Evolutionary conservation across 2,113 vertebrate genomes (phyloP), one percentile per base, ranked within the genome.

Genomic region (Thalassarche chlororhynchos): DNA sequence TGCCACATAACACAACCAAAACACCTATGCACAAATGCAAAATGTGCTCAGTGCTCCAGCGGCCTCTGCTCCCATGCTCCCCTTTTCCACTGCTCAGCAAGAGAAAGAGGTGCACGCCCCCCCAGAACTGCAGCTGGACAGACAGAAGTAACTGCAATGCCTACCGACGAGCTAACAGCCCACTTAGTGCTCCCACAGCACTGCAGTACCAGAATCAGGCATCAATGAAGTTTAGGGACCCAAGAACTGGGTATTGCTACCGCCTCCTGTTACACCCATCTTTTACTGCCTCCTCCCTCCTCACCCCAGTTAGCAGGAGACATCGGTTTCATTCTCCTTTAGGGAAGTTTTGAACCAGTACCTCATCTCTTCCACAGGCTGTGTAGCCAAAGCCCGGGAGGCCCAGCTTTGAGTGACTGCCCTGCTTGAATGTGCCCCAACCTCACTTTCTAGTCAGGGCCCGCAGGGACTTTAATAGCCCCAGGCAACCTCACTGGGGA

Each of bases 111-210:
- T 29, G 10, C 17, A 68, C 8, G 2, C 3, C 9, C 10, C 0
- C 15, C 5, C 6, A 26, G 19, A 54, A 26, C 29, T 15, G 31
- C 18, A 18, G 17, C 14, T 57, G 36, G 49, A 40, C 17, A 23
- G 14, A 46, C 47, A 82, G 47, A 68, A 42, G 42, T 34, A 44
- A 49, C 6, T 23, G 31, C 70, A 40, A 17, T 49, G 34, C 24
- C 57, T 29, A 17, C 9, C 0, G 14, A 12, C 0, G 1, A 69
- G 34, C 24, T 49, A 38, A 57, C 25, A 62, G 32, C 80, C 60
- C 34, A 4, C 9, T 10, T 1, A 17, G 10, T 14, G 14, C 11
- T 80, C 32, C 44, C 25, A 46, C 44, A 69, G n/a, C 31, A 72
- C 4, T 10, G 29, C 14, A 32, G 19, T 34, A 83, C 36, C 12